Conservation (phyloP, 2,888 invertebrate species). For the Chalcis sispes region DNA sequence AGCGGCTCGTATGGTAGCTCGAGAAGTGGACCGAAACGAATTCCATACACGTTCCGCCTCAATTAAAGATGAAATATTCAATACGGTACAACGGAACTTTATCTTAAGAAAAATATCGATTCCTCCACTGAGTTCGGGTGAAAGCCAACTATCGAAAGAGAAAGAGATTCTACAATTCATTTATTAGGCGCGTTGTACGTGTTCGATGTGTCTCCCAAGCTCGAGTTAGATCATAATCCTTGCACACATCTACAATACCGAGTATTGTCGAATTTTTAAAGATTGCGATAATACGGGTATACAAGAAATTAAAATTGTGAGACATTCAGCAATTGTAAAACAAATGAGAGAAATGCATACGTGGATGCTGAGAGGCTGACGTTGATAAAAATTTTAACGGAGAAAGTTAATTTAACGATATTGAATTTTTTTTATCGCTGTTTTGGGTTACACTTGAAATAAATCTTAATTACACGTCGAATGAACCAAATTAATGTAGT, state of each 20-base stretch:
- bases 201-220: background rate
- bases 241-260: background rate
- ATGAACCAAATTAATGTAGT: too few species aligned
- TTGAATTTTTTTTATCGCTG: too few species aligned
- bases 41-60: constrained; percentile 2
- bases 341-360: too few species aligned
- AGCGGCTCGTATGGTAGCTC: background rate
- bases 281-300: too few species aligned
- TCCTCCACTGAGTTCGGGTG: background rate
- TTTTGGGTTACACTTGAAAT: too few species aligned
- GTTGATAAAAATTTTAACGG: too few species aligned
- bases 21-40: constrained; percentile 9
- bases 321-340: too few species aligned
- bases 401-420: too few species aligned
- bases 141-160: constrained; percentile 42
- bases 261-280: too few species aligned
- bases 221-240: constrained; percentile 28
- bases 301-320: too few species aligned
- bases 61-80: constrained; percentile 46
- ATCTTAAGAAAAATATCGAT: constrained; percentile 49
- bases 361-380: too few species aligned
- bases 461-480: too few species aligned
- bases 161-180: constrained; percentile 34
- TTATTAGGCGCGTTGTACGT: constrained; percentile 37
- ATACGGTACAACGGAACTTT: constrained; percentile 8